Conservation (phyloP, 2,113 vertebrate species). For the Tichodroma muraria region DNA sequence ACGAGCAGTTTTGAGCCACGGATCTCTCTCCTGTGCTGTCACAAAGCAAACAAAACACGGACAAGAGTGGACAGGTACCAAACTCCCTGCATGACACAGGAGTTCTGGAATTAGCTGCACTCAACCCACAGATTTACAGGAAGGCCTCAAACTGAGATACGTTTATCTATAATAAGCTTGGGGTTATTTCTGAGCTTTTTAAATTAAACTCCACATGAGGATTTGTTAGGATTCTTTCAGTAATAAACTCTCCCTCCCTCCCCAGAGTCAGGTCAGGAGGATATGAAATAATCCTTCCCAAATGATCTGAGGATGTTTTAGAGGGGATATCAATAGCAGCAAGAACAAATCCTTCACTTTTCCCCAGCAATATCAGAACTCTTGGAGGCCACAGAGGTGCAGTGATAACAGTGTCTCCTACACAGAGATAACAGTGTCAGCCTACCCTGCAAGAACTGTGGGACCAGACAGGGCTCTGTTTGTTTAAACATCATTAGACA, state of each 20-base stretch:
- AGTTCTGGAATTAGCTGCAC: background rate
- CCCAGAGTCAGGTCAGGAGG: background rate
- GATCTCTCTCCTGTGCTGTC: background rate
- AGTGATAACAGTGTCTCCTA: background rate
- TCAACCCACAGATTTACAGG: background rate
- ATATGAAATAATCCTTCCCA: background rate
- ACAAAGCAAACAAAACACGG: background rate
- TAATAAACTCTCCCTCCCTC: background rate
- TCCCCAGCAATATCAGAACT: background rate
- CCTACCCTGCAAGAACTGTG: background rate
- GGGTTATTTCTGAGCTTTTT: background rate
- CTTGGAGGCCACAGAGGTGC: background rate
- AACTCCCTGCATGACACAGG: background rate
- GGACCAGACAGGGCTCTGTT: background rate
- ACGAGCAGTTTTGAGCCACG: background rate
- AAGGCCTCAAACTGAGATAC: background rate
- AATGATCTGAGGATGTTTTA: background rate
- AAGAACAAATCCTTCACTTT: background rate
- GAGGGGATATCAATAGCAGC: background rate
- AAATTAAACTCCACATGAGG: background rate
- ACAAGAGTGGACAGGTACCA: background rate
- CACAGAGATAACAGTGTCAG: background rate
- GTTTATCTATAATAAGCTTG: background rate
- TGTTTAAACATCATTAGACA: background rate
- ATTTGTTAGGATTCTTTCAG: background rate